Conservation (phyloP, 1,140 invertebrate species). For the Musca vetustissima region DNA sequence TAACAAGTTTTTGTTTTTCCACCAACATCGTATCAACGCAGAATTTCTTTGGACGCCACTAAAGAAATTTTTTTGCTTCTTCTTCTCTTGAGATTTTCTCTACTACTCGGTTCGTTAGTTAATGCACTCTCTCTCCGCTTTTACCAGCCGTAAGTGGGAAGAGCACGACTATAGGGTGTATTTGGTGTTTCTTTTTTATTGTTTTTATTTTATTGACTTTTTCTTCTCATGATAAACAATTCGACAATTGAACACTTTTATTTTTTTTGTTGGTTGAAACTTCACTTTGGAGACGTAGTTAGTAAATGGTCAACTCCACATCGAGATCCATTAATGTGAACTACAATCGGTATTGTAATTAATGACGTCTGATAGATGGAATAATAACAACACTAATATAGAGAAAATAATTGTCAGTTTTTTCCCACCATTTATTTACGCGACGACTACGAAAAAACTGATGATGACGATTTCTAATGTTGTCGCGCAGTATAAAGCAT, state of each 20-base stretch:
- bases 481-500: too few relatives aligned
- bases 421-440: conserved; percentile 15
- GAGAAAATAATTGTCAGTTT: background rate
- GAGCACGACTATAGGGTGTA: background rate
- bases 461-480: background rate
- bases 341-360: too few relatives aligned
- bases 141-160: background rate
- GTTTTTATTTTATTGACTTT: conserved; percentile 24
- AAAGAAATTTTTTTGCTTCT: conserved; percentile 20
- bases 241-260: background rate
- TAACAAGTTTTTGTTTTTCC: too few relatives aligned
- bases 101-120: conserved; percentile 12
- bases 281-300: background rate
- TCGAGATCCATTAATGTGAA: too few relatives aligned
- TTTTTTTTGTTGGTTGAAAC: too few relatives aligned
- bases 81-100: conserved; percentile 4
- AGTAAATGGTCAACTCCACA: background rate
- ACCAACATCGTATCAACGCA: too few relatives aligned
- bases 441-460: conserved; percentile 16
- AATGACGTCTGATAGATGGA: too few relatives aligned
- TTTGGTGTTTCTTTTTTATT: background rate
- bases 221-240: conserved; percentile 23
- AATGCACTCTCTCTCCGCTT: background rate
- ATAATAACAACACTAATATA: too few relatives aligned
- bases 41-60: conserved; percentile 9